Conservation (phyloP, 2,888 invertebrate species). For the Zaprionus lineosus region DNA sequence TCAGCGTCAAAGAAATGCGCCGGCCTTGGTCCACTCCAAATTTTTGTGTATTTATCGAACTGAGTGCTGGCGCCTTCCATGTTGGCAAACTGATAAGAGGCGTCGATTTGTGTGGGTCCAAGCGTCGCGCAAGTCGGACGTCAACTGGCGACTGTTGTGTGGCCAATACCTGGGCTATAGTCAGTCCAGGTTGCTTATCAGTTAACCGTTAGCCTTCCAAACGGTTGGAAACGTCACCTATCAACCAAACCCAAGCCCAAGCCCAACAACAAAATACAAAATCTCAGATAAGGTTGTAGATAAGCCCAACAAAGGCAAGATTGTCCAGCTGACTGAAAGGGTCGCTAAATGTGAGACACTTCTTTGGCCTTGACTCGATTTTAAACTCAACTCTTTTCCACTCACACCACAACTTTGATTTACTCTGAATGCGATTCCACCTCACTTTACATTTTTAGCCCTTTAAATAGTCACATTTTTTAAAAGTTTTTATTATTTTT, state of each 20-base stretch:
- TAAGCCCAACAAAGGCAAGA: conserved; percentile 25
- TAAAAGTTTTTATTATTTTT: too few relatives aligned
- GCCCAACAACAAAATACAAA: conserved; percentile 33
- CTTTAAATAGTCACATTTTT: too few relatives aligned
- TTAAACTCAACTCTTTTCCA: too few relatives aligned
- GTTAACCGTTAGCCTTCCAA: conserved; percentile 51
- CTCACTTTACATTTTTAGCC: too few relatives aligned
- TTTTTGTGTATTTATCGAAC: conserved; percentile 80
- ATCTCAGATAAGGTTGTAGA: conserved; percentile 45
- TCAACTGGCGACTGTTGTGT: conserved; percentile 48
- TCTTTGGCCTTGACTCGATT: conserved; percentile 16
- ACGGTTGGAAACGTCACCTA: conserved; percentile 62
- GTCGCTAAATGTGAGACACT: conserved; percentile 7
- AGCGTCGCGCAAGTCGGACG: conserved; percentile 43
- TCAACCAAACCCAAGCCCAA: conserved; percentile 21
- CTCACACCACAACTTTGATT: too few relatives aligned
- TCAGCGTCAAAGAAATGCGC: conserved; percentile 76
- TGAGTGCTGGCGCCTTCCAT: conserved; percentile 72
- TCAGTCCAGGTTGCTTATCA: conserved; percentile 40
- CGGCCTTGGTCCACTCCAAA: conserved; percentile 80
- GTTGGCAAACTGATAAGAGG: conserved; percentile 58
- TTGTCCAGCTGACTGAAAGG: conserved; percentile 26
- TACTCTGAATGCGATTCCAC: too few relatives aligned
- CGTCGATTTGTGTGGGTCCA: conserved; percentile 33
- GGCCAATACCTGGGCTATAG: conserved; percentile 29